Base-by-base conservation (phyloP, 1,140 invertebrate species). In the Leguminivora glycinivorella region DNA sequence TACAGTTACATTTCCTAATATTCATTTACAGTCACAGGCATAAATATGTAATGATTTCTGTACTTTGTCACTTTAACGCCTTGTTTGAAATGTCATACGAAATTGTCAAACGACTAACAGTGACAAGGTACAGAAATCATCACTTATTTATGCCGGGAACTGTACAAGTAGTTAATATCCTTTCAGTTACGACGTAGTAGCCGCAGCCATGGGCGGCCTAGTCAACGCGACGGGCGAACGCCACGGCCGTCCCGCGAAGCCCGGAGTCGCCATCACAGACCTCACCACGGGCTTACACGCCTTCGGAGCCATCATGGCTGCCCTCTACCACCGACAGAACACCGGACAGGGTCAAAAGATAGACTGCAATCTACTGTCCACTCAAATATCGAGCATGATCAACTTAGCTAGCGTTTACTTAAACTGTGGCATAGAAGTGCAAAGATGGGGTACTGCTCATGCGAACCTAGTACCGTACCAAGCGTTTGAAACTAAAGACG, bases 381-480 rank as follows among this genome's bases (percentile, higher is more conserved):
- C 98, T 1, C 98, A 98, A 93, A 93, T 98, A 17, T 95, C 97
- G 0, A 95, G 95, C 76, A 93, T 99, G 79, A 96, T 97, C 14
- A 99, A 99, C 87, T 93, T 99, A 63, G 98, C 94, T 0, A 96
- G 95, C 1, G 98, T 98, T 92, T 99, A 97, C 87, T 89, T 99
- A 17, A 99, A 99, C 92, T 95, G 94, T 71, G 95, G 95, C 58
- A 93, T 94, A 77, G 96, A 98, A 81, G 95, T 95, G 0, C 91
- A 92, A 56, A 92, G 96, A 67, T 96, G 95, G 93, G 98, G 98
- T 3, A 99, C 98, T 0, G 96, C 96, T 4, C 98, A 99, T 91
- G 96, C 96, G 67, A 98, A 97, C 84, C 96, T 99, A 76, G 98
- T 99, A 0, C 98, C 98, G 0, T 99, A 99, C 84, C 95, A 99